Conservation (phyloP, 2,113 vertebrate species). For the Gymnorhina tibicen region DNA sequence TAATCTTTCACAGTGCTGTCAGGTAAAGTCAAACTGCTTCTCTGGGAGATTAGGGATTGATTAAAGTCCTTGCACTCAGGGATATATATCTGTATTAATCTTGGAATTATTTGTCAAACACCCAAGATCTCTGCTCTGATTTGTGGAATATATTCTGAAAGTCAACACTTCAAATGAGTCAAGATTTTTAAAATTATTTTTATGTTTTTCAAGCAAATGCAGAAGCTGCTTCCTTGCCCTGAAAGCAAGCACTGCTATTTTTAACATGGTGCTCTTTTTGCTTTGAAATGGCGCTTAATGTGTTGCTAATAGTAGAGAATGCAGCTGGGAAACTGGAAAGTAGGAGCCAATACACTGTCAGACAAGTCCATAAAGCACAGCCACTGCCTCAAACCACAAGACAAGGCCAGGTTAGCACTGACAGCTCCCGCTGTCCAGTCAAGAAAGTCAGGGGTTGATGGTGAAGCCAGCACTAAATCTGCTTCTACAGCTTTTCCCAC, state of each 20-base stretch:
- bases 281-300: neutral
- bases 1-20: constrained; percentile 1
- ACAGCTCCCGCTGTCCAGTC: neutral
- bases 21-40: constrained; percentile 45
- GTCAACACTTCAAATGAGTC: neutral
- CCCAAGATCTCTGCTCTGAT: neutral
- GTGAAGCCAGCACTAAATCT: neutral
- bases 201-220: neutral
- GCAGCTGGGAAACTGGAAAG: neutral
- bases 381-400: neutral
- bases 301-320: neutral
- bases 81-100: constrained; percentile 22
- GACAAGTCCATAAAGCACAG: neutral
- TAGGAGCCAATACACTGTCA: neutral
- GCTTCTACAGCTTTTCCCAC: neutral
- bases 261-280: neutral
- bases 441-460: neutral
- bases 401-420: neutral
- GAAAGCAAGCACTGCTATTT: neutral
- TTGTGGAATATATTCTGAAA: constrained; percentile 15
- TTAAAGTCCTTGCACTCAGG: constrained; percentile 12
- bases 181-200: neutral
- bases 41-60: constrained; percentile 42
- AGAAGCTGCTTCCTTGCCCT: neutral
- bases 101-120: constrained; percentile 9